Percentiles rank a stretch among this genome's conserved stretches.
phyloP scores from a whole-genome alignment of 1,140 invertebrate species.

The Aethina tumida region DNA sequence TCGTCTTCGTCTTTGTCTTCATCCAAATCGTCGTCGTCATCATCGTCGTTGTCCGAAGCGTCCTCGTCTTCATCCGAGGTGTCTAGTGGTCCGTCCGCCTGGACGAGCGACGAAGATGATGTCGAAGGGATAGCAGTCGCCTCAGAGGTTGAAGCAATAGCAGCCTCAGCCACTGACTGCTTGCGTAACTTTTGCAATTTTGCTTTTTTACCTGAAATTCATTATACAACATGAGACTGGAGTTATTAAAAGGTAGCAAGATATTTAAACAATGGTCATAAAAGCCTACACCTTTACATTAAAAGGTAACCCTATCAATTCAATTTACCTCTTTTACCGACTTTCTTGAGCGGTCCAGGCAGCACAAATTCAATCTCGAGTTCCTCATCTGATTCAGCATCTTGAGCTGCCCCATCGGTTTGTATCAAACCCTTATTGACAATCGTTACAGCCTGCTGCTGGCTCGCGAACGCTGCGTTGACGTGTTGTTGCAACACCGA shows the following conservation, averaged over 20 bases:
- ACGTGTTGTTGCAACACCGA: constrained; percentile 77
- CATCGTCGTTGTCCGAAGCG: constrained; percentile 57
- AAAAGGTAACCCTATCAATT: too few relatives aligned
- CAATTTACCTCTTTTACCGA: constrained; percentile 10
- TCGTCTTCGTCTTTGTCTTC: constrained; percentile 67
- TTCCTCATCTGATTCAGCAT: constrained; percentile 6
- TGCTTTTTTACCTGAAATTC: too few relatives aligned
- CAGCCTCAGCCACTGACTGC: too few relatives aligned
- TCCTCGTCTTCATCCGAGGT: constrained; percentile 66
- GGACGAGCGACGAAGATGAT: too few relatives aligned
- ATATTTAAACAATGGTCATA: too few relatives aligned
- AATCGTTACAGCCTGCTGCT: constrained; percentile 25
- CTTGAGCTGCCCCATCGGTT: constrained; percentile 25
- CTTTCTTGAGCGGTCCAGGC: constrained; percentile 10
- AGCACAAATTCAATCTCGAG: constrained; percentile 19
- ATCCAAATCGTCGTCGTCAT: constrained; percentile 53
- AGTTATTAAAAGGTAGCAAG: too few relatives aligned
- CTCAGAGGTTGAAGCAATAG: too few relatives aligned
- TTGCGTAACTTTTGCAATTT: too few relatives aligned
- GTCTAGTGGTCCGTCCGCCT: constrained; percentile 59
- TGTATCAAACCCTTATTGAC: constrained; percentile 30
- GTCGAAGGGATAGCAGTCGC: too few relatives aligned
- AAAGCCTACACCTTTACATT: too few relatives aligned
- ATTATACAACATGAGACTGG: too few relatives aligned
- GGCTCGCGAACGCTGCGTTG: constrained; percentile 55